Evolutionary conservation across 2,113 vertebrate species (phyloP).

Genomic region (Campylorhamphus procurvoides): DNA sequence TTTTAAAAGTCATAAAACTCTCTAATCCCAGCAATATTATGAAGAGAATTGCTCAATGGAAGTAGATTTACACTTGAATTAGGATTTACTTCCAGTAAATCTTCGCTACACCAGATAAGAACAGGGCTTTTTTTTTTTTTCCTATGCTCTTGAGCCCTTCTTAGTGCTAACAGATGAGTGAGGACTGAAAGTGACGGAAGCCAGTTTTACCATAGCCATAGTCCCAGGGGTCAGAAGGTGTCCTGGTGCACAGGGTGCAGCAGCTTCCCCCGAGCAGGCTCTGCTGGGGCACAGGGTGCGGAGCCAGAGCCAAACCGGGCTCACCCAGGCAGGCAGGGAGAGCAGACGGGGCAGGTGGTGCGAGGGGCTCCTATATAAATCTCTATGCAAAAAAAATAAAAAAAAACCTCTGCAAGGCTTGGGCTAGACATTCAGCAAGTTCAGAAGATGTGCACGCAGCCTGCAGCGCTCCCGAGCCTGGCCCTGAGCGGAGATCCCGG

Average conservation of each 20-base stretch:
- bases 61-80: constrained; percentile 57
- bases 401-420: constrained; percentile 21
- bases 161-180: not conserved
- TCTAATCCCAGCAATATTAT: constrained; percentile 59
- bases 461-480: not conserved
- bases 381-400: constrained; percentile 51
- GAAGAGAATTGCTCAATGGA: constrained; percentile 38
- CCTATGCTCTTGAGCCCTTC: constrained; percentile 28
- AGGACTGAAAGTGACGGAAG: not conserved
- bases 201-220: constrained; percentile 41
- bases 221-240: not conserved
- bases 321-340: not conserved
- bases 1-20: constrained; percentile 44
- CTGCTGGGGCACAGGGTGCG: not conserved
- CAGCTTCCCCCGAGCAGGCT: not conserved
- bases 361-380: constrained; percentile 31
- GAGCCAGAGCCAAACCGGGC: not conserved
- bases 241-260: not conserved
- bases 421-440: not conserved
- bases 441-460: not conserved
- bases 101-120: constrained; percentile 53
- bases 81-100: constrained; percentile 61
- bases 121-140: constrained; percentile 26
- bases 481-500: not conserved
- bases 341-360: not conserved